Evolutionary conservation across 1,140 invertebrate genomes (phyloP), one percentile per base, ranked within the genome.

Genomic region (Drosophila murphyi): DNA sequence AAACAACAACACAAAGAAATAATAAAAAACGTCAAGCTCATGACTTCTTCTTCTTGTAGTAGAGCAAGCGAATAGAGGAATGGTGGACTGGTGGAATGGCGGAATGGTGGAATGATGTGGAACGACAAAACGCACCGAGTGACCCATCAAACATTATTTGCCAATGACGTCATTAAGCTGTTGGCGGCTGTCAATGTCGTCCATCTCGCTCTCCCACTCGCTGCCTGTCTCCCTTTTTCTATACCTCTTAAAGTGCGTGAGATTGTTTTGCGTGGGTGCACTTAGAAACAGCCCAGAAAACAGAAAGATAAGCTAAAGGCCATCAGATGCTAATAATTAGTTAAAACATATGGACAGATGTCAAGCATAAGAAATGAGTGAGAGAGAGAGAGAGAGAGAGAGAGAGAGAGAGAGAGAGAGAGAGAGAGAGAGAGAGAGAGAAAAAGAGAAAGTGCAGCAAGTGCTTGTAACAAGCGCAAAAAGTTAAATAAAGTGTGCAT

Each of bases 161-260:
- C 45, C 67, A 75, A 70, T 82, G 80, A 82, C 80, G 80, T 82
- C 80, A 82, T 83, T 80, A 80, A 74, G 62, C 76, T 69, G 61
- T 83, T 75, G 72, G 61, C 80, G 65, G 43, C 80, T 82, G 72
- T 79, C 80, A 83, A 82, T 76, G 60, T 54, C 72, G 28, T 29
- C 45, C 3, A 2, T 31, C 54, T 56, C 5, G 48, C 54, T 50
- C 43, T 72, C 31, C 47, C n/a, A 50, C 45, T 32, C 34, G 29
- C 37, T 6, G 39, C 39, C 4, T 32, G n/a, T 29, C 3, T 43
- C 31, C 41, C 4, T 50, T 34, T 28, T 48, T 35, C 20, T 20
- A 20, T 20, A 20, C 20, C 20, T 20, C 20, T 20, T 20, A 20
- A 54, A 50, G 64, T 51, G 60, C 61, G 12, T 52, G 31, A 10